phyloP scores from a whole-genome alignment of 2,797 vertebrate genomes.

The Rhynchotus rufescens region DNA sequence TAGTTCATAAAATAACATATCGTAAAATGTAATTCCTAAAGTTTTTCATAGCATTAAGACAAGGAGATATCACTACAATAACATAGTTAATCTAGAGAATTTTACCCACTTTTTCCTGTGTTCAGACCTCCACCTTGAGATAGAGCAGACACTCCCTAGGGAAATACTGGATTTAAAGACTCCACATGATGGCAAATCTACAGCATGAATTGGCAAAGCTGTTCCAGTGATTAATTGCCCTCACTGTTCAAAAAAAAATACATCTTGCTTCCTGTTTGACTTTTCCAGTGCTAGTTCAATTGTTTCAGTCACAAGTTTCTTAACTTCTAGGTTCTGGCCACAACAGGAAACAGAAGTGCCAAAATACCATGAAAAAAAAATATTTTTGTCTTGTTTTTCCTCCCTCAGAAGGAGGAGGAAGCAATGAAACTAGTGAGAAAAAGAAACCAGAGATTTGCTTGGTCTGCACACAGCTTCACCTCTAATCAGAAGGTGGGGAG shows the following conservation, averaged over 20 bases:
- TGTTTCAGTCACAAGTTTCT: slow-evolving; percentile 54
- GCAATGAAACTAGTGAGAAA: slow-evolving; percentile 22
- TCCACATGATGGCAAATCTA: background rate
- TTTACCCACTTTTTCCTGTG: background rate
- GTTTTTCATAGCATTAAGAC: background rate
- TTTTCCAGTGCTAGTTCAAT: slow-evolving; percentile 43
- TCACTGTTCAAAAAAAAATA: slow-evolving; percentile 38
- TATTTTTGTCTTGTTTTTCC: slow-evolving; percentile 35
- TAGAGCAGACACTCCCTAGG: background rate
- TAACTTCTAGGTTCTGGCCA: slow-evolving; percentile 45
- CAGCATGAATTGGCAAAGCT: slow-evolving; percentile 1
- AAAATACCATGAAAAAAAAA: slow-evolving; percentile 48
- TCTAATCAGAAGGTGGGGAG: background rate
- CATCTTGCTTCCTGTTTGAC: slow-evolving; percentile 59
- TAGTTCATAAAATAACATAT: background rate
- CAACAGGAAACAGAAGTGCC: slow-evolving; percentile 66
- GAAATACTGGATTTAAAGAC: background rate
- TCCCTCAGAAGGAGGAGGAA: slow-evolving; percentile 35
- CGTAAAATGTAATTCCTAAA: background rate
- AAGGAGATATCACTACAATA: background rate
- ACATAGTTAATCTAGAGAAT: background rate
- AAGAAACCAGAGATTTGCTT: slow-evolving; percentile 16
- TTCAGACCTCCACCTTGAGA: background rate
- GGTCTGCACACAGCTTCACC: background rate
- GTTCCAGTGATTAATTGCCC: slow-evolving; percentile 32